phyloP scores from a whole-genome alignment of 1,140 invertebrate genomes.

The Geopemphigus sp. region DNA sequence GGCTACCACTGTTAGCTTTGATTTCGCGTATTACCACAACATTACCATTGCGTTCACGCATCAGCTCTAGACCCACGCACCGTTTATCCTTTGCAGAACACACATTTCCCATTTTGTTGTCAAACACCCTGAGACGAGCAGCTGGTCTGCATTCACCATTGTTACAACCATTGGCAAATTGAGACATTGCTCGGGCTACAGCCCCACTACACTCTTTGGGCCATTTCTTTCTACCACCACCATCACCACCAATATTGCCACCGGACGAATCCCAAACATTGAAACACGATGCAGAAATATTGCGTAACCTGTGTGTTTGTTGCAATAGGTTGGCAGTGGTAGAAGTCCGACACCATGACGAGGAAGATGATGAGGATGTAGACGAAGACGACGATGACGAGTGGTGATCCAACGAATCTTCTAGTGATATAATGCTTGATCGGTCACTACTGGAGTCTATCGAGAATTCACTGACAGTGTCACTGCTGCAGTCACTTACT shows the following conservation, averaged over 20 bases:
- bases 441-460: conserved; percentile 62
- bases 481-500: conserved; percentile 60
- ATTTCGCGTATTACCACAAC: conserved; percentile 61
- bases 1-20: conserved; percentile 58
- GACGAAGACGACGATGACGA: background rate
- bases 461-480: conserved; percentile 62
- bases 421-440: conserved; percentile 61
- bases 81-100: conserved; percentile 18
- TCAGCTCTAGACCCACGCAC: conserved; percentile 52
- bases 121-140: conserved; percentile 55
- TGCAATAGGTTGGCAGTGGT: background rate
- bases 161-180: conserved; percentile 54
- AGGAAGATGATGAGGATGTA: conserved; percentile 53
- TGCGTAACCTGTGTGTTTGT: conserved; percentile 43
- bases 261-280: conserved; percentile 55
- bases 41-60: conserved; percentile 56
- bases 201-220: conserved; percentile 59
- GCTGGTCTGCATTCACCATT: conserved; percentile 53
- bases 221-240: conserved; percentile 55
- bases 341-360: background rate
- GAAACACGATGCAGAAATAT: conserved; percentile 52
- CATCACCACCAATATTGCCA: no score
- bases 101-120: background rate
- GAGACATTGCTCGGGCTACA: conserved; percentile 59
- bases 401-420: conserved; percentile 58